These are phyloP conservation scores for Neelides folsomi DNA, from an alignment of 2,888 invertebrate species.

Conservation along the genomic window DNA sequence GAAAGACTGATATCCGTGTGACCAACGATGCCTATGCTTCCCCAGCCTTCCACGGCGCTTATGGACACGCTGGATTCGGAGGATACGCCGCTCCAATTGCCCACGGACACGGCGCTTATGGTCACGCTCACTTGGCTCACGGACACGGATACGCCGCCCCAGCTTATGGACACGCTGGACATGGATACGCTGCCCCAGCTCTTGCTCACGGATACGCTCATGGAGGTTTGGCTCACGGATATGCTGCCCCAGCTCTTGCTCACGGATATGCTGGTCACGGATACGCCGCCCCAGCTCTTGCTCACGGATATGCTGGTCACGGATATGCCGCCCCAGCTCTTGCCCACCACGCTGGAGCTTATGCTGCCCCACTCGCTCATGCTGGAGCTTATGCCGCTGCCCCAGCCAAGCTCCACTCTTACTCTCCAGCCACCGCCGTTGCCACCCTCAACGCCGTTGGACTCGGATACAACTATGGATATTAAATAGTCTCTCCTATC, in stretches of 20 bases:
- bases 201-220: constrained; percentile 13
- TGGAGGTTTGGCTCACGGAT: constrained; percentile 5
- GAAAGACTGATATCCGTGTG: constrained; percentile 28
- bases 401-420: not conserved
- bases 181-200: constrained; percentile 14
- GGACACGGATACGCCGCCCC: constrained; percentile 21
- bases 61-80: constrained; percentile 8
- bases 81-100: constrained; percentile 7
- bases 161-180: constrained; percentile 8
- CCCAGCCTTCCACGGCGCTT: constrained; percentile 2
- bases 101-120: constrained; percentile 3
- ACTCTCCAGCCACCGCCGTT: constrained; percentile 17
- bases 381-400: constrained; percentile 1
- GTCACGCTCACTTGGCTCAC: not conserved
- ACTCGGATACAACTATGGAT: constrained; percentile 25
- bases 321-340: constrained; percentile 20
- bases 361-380: constrained; percentile 2
- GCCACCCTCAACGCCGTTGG: constrained; percentile 21
- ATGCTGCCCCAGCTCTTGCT: constrained; percentile 14
- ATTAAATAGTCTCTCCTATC: constrained; percentile 12
- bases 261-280: constrained; percentile 7
- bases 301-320: constrained; percentile 5
- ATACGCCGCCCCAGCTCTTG: constrained; percentile 19
- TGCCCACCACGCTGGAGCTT: constrained; percentile 7
- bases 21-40: constrained; percentile 24